A percentile compares a stretch with the other conserved stretches of the same genome.
Conservation (phyloP, 2,113 vertebrate species). For the Spea bombifrons region DNA sequence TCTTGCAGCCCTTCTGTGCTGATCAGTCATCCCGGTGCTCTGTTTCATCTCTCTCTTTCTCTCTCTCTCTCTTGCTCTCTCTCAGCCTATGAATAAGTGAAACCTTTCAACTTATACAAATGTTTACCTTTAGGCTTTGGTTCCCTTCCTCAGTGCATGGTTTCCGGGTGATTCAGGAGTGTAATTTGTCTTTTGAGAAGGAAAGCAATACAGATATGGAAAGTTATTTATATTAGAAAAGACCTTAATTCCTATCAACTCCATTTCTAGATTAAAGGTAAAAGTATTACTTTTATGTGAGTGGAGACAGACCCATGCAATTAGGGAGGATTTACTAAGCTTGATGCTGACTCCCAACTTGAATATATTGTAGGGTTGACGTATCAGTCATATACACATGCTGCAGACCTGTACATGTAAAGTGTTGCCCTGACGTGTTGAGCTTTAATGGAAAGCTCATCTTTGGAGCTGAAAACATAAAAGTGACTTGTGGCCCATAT, state of each 20-base stretch:
- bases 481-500: no score
- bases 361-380: no score
- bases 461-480: no score
- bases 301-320: background rate
- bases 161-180: constrained; percentile 19
- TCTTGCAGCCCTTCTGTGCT: background rate
- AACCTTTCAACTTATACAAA: constrained; percentile 17
- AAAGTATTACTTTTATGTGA: background rate
- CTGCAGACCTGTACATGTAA: no score
- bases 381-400: no score
- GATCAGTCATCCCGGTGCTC: background rate
- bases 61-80: background rate
- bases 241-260: background rate
- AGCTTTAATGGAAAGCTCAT: no score
- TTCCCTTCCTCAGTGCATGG: constrained; percentile 13
- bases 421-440: no score
- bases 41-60: constrained; percentile 20
- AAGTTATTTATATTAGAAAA: constrained; percentile 15
- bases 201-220: constrained; percentile 22
- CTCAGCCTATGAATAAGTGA: constrained; percentile 7
- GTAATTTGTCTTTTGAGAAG: constrained; percentile 27
- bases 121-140: constrained; percentile 29
- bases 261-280: background rate
- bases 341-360: no score
- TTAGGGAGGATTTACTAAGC: no score